Base-by-base conservation (phyloP, 2,113 vertebrate genomes). In the Apteryx mantelli region DNA sequence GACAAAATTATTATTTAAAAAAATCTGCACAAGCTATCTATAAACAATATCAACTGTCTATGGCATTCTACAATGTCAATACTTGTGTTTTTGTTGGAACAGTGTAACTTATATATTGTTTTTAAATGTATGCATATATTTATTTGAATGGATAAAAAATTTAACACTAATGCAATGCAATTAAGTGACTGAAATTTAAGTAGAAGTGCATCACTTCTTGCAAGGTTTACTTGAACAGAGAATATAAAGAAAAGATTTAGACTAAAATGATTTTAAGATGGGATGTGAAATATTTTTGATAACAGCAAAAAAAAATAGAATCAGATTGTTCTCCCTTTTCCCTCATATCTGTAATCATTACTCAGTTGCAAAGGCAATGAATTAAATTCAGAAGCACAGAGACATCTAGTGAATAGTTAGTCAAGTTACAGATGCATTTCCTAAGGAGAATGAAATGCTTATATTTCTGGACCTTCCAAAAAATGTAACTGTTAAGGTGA, bases 391-490 rank as follows among this genome's bases (percentile, higher is more conserved):
- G 97, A 93, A 93, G 93, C 91, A 91, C 21, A 97, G 98, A 97
- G 98, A 97, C 98, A 97, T 91, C 98, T 98, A 96, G 97, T 97
- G 98, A 97, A 91, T 34, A 83, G 87, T 76, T 64, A 84, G 58
- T 38, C 89, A 94, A 93, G 88, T 71, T 95, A 96, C 95, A 96
- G 42, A 75, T 21, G 66, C 8, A 38, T 56, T 81, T 86, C 46
- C 22, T 68, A 60, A 5, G 9, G 53, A 50, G 18, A 30, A 60
- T 0, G 13, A 65, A 65, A 64, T 25, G 3, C 60, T 69, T 50
- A 0, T 44, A 58, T 21, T 48, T 80, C 44, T 90, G 74, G 44
- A 83, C 30, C 58, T 86, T 76, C 11, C 9, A 73, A 75, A 38
- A 86, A 87, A 52, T 42, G 46, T 30, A 85, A 32, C 40, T 82